These are phyloP conservation scores for Cuculus canorus DNA, from an alignment of 2,797 vertebrate genomes.

Conservation along the genomic window DNA sequence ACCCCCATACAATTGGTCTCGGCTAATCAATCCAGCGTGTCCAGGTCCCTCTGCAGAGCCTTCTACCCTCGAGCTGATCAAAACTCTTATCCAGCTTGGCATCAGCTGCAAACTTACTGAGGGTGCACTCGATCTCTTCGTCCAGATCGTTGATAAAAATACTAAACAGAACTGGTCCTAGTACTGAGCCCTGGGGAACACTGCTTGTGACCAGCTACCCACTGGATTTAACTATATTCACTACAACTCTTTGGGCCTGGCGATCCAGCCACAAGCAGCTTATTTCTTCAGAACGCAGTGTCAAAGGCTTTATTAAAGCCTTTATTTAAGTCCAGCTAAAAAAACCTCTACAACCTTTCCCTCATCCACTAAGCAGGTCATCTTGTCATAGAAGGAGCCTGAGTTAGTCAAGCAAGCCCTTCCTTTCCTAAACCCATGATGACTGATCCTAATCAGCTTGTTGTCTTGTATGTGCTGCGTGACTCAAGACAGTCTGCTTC, in stretches of 20 bases:
- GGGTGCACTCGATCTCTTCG: rapidly evolving
- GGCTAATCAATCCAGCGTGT: neutral
- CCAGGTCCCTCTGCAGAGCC: neutral
- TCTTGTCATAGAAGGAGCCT: neutral
- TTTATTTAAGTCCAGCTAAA: neutral
- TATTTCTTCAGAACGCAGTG: neutral
- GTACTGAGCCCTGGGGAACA: neutral
- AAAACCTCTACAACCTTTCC: neutral
- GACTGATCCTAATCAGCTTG: neutral
- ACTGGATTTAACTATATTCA: neutral
- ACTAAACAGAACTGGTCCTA: neutral
- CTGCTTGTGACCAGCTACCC: rapidly evolving
- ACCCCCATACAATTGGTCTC: rapidly evolving
- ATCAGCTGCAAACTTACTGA: neutral
- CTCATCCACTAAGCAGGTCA: neutral
- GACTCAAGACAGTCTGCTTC: neutral
- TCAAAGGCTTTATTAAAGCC: neutral
- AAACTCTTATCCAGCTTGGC: neutral
- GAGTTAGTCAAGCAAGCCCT: neutral
- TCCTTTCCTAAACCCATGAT: neutral
- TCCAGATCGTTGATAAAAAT: neutral
- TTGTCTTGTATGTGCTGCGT: rapidly evolving
- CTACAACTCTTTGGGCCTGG: too few relatives aligned
- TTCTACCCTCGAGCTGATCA: neutral
- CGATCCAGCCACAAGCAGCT: neutral